Base-by-base conservation (phyloP, 1,140 invertebrate genomes). In the Chelonus insularis region DNA sequence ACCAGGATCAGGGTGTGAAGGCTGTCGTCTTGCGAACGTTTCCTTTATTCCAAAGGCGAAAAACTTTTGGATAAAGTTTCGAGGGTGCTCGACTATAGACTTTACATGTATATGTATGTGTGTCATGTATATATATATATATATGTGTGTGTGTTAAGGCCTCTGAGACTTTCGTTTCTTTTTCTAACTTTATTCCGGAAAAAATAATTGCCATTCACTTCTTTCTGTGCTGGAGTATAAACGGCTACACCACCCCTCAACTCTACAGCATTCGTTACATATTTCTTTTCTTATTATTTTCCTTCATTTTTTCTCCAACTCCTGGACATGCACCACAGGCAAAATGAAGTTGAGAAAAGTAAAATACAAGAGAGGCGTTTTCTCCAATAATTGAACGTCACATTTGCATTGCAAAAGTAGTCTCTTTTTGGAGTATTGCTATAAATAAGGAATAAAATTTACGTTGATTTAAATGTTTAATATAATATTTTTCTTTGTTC, bases 201-300 rank as follows among this genome's bases (percentile, higher is more conserved):
- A 60, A 60, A 60, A 60, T 60, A 60, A 60, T 60, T 60, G 47
- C 57, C 36, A 60, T 52, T 60, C 57, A 60, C 48, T 39, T 52
- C 16, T 50, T 9, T n/a, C 29, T 4, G n/a, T 12, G 43, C 9
- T 34, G 16, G 36, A 52, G 16, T 52, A 52, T n/a, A 52, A 52
- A 11, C 11, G 50, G 43, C 43, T 21, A 45, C 43, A 18, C 20
- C 14, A 14, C n/a, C n/a, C n/a, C 11, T 11, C 11, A 5, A 1
- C 7, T 34, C 7, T 34, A 34, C n/a, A 34, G 36, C 50, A 7
- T 25, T 60, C n/a, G 47, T 41, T 41, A 60, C 20, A 51, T 60
- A 52, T 52, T 16, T 45, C n/a, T 59, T 48, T 32, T 2, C 21
- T 52, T 52, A 52, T 52, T 34, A 36, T 52, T 52, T 36, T 52